These are phyloP conservation scores for Rhea pennata DNA, from an alignment of 2,113 vertebrate genomes.

Conservation along the genomic window DNA sequence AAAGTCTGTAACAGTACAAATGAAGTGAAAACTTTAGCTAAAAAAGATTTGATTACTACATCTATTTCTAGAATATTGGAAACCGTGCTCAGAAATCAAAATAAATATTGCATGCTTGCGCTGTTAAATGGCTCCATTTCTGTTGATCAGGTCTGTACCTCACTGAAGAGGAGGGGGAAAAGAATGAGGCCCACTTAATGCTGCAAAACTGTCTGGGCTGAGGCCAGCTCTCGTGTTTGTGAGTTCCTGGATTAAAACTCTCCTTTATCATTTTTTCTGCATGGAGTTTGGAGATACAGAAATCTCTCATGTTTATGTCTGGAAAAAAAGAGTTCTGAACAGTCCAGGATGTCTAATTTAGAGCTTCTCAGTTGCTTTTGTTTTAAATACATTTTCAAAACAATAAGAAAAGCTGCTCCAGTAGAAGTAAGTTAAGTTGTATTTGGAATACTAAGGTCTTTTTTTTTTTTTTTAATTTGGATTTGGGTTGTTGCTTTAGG, in stretches of 20 bases:
- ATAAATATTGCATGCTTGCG: rapidly evolving
- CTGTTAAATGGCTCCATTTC: rapidly evolving
- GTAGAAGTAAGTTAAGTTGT: background rate
- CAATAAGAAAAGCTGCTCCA: background rate
- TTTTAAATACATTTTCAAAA: background rate
- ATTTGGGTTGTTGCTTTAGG: background rate
- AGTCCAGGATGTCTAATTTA: background rate
- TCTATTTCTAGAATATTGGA: background rate
- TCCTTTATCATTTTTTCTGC: background rate
- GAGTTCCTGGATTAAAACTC: background rate
- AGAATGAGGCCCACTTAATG: rapidly evolving
- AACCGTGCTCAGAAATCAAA: rapidly evolving
- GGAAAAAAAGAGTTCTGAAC: background rate
- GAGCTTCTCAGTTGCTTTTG: background rate
- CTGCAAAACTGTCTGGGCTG: background rate
- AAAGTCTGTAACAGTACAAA: rapidly evolving
- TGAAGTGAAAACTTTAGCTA: background rate
- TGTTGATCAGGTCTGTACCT: background rate
- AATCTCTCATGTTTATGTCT: background rate
- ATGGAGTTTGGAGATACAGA: background rate
- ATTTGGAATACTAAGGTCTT: background rate
- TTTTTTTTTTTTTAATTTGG: background rate
- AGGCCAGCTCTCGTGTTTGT: background rate
- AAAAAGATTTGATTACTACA: background rate
- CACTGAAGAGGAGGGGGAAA: background rate